These are phyloP conservation scores for Aphis gossypii DNA, from an alignment of 1,140 invertebrate species.

Conservation along the genomic window DNA sequence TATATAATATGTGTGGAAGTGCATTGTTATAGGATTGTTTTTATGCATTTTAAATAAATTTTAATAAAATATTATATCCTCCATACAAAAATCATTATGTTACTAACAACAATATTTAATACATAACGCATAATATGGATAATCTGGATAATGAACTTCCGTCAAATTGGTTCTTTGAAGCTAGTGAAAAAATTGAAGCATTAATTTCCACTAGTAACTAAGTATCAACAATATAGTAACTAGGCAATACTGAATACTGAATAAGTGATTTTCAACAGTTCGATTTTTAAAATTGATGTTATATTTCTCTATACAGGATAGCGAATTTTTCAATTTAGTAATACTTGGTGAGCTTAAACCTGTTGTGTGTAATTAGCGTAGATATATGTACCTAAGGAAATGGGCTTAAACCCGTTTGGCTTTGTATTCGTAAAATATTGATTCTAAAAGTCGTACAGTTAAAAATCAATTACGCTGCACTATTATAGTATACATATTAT, in stretches of 20 bases:
- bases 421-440: not conserved
- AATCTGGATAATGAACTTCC: not conserved
- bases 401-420: not conserved
- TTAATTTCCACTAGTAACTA: no score
- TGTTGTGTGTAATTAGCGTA: not conserved
- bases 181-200: not conserved
- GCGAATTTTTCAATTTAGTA: not conserved
- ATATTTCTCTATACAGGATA: not conserved
- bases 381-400: not conserved
- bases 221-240: no score
- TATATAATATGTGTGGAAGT: not conserved
- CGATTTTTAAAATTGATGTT: no score
- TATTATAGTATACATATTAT: not conserved
- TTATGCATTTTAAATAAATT: not conserved
- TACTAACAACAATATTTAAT: not conserved
- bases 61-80: not conserved
- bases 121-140: not conserved
- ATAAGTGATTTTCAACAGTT: no score
- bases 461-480: not conserved
- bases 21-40: not conserved
- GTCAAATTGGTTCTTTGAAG: not conserved
- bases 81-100: not conserved
- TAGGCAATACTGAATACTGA: no score
- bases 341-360: not conserved
- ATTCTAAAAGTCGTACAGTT: not conserved